Conservation (phyloP, 2,797 vertebrate genomes). For the Micromesistius poutassou region DNA sequence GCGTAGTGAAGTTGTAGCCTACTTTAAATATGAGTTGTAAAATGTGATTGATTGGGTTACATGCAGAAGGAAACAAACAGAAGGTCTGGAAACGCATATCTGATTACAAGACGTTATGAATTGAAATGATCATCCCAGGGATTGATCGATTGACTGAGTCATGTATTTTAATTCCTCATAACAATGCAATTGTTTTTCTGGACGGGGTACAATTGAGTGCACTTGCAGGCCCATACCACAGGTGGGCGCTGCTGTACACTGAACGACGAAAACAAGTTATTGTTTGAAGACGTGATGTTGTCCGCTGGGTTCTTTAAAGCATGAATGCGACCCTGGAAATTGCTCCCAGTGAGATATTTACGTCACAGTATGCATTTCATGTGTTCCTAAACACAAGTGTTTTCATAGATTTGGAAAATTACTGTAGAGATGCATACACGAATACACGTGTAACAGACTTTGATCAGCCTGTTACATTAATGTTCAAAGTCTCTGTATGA, state of each 20-base stretch:
- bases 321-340: too few relatives aligned
- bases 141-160: neutral
- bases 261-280: neutral
- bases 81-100: neutral
- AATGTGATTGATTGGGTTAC: neutral
- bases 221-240: neutral
- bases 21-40: neutral
- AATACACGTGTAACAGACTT: too few relatives aligned
- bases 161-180: neutral
- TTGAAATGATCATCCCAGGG: neutral
- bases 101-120: neutral
- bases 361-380: too few relatives aligned
- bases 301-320: too few relatives aligned
- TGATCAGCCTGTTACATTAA: too few relatives aligned
- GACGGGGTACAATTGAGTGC: neutral
- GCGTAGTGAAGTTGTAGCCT: neutral
- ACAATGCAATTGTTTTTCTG: neutral
- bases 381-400: too few relatives aligned
- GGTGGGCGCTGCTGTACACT: neutral
- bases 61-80: neutral
- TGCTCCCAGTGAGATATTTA: too few relatives aligned
- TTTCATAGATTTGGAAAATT: too few relatives aligned
- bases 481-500: too few relatives aligned
- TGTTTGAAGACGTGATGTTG: neutral
- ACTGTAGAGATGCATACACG: too few relatives aligned